Evolutionary conservation across 1,140 invertebrate genomes (phyloP).

Genomic region (Lordiphosa mommai): DNA sequence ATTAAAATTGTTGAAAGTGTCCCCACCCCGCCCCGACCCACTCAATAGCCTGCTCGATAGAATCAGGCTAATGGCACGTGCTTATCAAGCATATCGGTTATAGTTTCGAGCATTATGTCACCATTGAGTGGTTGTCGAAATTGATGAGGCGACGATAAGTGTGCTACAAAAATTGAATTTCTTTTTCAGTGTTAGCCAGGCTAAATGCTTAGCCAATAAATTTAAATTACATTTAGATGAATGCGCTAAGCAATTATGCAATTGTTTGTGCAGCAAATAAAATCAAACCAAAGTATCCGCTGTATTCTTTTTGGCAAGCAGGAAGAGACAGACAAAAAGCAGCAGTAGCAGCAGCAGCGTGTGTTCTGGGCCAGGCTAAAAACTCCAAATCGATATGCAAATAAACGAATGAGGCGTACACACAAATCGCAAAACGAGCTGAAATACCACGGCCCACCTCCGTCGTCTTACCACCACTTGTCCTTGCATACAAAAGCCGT

Average conservation of each 20-base stretch:
- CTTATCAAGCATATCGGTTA: conserved; percentile 61
- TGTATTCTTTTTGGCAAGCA: conserved; percentile 38
- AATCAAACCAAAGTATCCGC: conserved; percentile 51
- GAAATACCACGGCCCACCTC: conserved; percentile 36
- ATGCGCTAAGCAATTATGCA: conserved; percentile 61
- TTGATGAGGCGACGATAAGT: conserved; percentile 26
- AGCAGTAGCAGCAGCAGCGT: conserved; percentile 3
- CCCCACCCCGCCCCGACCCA: not conserved
- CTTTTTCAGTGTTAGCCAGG: too few relatives aligned
- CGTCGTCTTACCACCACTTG: not conserved
- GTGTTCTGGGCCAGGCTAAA: conserved; percentile 55
- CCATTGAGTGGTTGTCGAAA: conserved; percentile 32
- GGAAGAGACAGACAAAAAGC: conserved; percentile 18
- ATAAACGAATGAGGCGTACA: conserved; percentile 73
- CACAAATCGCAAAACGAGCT: conserved; percentile 68
- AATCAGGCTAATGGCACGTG: conserved; percentile 60
- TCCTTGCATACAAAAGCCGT: conserved; percentile 35
- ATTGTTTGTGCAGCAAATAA: conserved; percentile 75
- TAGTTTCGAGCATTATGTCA: conserved; percentile 53
- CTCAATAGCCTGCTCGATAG: conserved; percentile 13
- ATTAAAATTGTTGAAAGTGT: conserved; percentile 50
- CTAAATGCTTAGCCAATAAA: conserved; percentile 50
- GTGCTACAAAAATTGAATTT: conserved; percentile 56
- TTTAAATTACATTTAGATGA: conserved; percentile 32
- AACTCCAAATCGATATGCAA: conserved; percentile 78